Evolutionary conservation across 2,888 invertebrate species (phyloP).

Genomic region (Gari tellinella): DNA sequence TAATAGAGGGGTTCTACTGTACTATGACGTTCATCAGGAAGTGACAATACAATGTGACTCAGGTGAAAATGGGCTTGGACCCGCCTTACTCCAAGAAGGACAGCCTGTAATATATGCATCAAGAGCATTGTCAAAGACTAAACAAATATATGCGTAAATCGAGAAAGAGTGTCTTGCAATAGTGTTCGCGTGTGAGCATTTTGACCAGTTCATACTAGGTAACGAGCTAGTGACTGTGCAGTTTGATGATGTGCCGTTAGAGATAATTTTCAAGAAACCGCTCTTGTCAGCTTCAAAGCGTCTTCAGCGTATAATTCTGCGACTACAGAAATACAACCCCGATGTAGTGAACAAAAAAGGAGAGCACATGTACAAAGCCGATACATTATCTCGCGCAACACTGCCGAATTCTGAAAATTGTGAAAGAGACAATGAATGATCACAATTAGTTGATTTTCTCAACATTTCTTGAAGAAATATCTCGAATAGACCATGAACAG

Average conservation of each 20-base stretch:
- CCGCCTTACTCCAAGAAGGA: constrained; percentile 52
- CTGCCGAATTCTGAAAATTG: too few species aligned
- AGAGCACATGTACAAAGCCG: constrained; percentile 44
- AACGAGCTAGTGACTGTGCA: constrained; percentile 29
- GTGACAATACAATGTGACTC: constrained; percentile 51
- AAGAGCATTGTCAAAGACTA: constrained; percentile 38
- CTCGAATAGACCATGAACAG: neutral
- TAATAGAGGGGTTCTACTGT: constrained; percentile 28
- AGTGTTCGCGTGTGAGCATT: constrained; percentile 43
- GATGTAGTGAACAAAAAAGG: constrained; percentile 43
- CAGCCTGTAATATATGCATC: constrained; percentile 57
- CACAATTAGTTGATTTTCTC: neutral
- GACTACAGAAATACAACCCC: constrained; percentile 43
- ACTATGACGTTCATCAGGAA: constrained; percentile 40
- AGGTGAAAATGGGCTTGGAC: constrained; percentile 38
- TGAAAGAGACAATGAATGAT: neutral
- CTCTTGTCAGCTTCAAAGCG: constrained; percentile 41
- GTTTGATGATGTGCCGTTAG: constrained; percentile 57
- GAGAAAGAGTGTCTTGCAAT: constrained; percentile 62
- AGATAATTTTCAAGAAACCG: constrained; percentile 46
- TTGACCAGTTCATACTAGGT: constrained; percentile 51
- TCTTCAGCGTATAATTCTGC: constrained; percentile 49
- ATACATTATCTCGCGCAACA: constrained; percentile 58
- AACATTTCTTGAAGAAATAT: neutral
- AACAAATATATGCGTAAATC: constrained; percentile 57